Conservation (phyloP, 2,888 invertebrate species). For the Pterostichus niger region DNA sequence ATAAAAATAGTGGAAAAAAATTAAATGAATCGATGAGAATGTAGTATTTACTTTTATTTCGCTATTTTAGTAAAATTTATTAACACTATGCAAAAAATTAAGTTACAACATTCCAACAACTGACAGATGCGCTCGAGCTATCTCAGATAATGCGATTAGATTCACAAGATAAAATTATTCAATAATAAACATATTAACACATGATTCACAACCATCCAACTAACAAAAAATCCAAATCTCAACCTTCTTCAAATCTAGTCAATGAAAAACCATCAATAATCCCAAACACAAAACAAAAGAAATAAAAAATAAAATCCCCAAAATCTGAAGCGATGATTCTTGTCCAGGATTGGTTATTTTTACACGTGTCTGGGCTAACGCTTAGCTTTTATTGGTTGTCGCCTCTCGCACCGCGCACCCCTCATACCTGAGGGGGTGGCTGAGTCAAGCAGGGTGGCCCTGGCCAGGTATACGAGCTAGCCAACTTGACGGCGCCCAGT, state of each 20-base stretch:
- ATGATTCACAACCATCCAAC: constrained; percentile 24
- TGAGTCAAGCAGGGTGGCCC: constrained; percentile 64
- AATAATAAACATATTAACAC: constrained; percentile 53
- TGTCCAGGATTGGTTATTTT: background rate
- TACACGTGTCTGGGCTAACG: constrained; percentile 43
- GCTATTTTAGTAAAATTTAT: no score
- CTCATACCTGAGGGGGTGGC: constrained; percentile 48
- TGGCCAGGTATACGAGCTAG: constrained; percentile 45
- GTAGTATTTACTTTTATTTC: no score
- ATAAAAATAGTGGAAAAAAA: no score
- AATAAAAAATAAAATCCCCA: constrained; percentile 44
- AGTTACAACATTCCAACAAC: background rate
- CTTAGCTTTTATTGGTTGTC: constrained; percentile 35
- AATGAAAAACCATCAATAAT: constrained; percentile 40
- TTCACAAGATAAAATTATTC: constrained; percentile 40
- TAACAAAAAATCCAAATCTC: constrained; percentile 45
- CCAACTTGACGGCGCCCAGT: constrained; percentile 55
- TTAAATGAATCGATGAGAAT: no score
- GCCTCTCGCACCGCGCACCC: background rate
- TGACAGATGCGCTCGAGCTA: constrained; percentile 7
- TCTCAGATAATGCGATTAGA: constrained; percentile 42
- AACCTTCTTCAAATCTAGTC: constrained; percentile 3
- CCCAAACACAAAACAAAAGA: constrained; percentile 50
- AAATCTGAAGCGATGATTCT: constrained; percentile 29
- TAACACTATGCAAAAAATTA: no score